phyloP scores from a whole-genome alignment of 2,113 vertebrate genomes.

The Trichomycterus rosablanca region DNA sequence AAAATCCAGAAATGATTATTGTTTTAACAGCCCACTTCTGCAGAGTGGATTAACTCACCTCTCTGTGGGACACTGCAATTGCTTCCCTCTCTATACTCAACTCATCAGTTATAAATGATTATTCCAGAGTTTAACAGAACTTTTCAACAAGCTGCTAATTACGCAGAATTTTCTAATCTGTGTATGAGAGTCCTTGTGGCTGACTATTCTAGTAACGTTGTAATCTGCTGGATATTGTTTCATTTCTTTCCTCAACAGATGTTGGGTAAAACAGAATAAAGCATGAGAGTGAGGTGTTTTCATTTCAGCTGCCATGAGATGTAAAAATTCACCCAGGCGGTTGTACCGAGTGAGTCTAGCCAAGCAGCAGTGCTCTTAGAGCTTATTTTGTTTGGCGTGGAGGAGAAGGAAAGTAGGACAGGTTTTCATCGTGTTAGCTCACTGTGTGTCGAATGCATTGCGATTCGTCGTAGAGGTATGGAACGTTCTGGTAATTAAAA shows the following conservation, averaged over 20 bases:
- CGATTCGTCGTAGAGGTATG: slow-evolving; percentile 31
- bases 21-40: slow-evolving; percentile 50
- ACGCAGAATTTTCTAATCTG: not conserved
- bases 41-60: slow-evolving; percentile 46
- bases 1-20: slow-evolving; percentile 42
- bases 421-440: slow-evolving; percentile 37
- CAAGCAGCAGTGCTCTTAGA: slow-evolving; percentile 52
- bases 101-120: slow-evolving; percentile 3
- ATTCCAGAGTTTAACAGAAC: slow-evolving; percentile 3
- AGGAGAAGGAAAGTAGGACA: slow-evolving; percentile 42
- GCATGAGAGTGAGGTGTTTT: slow-evolving; percentile 36
- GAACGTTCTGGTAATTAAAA: slow-evolving; percentile 43
- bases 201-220: slow-evolving; percentile 35
- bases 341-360: slow-evolving; percentile 46
- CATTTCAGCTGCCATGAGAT: slow-evolving; percentile 28
- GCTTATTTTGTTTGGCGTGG: slow-evolving; percentile 57
- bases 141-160: not conserved
- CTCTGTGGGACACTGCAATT: slow-evolving; percentile 9
- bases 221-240: slow-evolving; percentile 20
- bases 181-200: slow-evolving; percentile 2
- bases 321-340: slow-evolving; percentile 42
- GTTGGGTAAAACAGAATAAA: not conserved
- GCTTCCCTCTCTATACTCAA: slow-evolving; percentile 11
- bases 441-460: slow-evolving; percentile 33
- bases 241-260: slow-evolving; percentile 30